Evolutionary conservation across 35 echinoderm and acorn worm genomes (phyloP).

Genomic region (Stichopus chloronotus): DNA sequence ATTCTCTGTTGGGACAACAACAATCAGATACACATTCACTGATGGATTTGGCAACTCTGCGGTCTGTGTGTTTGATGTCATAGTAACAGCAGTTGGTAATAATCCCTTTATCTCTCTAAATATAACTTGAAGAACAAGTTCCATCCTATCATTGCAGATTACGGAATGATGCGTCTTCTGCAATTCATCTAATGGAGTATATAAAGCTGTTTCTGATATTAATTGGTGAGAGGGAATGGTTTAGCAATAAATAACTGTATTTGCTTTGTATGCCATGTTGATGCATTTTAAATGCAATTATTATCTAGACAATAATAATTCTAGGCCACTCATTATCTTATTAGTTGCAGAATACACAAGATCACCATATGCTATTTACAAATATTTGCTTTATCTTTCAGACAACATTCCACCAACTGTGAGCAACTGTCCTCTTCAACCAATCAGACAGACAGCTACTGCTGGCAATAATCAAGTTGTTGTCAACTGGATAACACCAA

Average conservation of each 20-base stretch:
- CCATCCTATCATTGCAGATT: background rate
- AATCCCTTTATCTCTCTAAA: background rate
- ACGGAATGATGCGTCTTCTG: too few species aligned
- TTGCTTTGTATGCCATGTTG: too few species aligned
- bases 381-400: background rate
- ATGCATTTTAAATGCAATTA: too few species aligned
- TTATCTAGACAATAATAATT: too few species aligned
- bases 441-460: conserved; percentile 19
- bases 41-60: background rate
- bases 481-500: conserved; percentile 37
- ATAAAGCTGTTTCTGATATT: too few species aligned
- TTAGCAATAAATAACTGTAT: background rate
- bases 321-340: too few species aligned
- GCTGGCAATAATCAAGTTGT: background rate
- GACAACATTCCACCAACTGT: conserved; percentile 7
- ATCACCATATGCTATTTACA: too few species aligned
- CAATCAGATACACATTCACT: conserved; percentile 13
- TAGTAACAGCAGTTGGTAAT: background rate
- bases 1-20: background rate
- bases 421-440: conserved; percentile 25
- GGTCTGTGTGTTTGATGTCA: background rate
- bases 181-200: too few species aligned
- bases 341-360: too few species aligned
- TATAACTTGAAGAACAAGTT: background rate
- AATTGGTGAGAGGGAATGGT: background rate